phyloP scores from a whole-genome alignment of 1,140 invertebrate species.

The Drosophila bocki region DNA sequence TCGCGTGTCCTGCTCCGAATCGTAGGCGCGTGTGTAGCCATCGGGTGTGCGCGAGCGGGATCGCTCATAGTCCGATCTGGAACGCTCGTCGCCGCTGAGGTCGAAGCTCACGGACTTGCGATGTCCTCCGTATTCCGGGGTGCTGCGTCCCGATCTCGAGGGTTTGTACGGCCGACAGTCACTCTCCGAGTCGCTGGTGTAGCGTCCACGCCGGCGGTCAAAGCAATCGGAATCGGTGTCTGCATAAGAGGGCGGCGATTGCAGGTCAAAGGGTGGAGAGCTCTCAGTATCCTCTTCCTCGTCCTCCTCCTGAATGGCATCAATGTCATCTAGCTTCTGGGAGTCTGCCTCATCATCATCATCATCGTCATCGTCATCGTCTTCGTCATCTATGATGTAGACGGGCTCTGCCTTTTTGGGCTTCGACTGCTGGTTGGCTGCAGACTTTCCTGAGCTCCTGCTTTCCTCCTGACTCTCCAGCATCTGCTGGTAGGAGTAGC shows the following conservation, averaged over 20 bases:
- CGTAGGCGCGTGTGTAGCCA: constrained; percentile 65
- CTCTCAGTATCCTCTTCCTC: constrained; percentile 58
- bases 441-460: constrained; percentile 5
- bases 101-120: constrained; percentile 84
- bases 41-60: constrained; percentile 75
- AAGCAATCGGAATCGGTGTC: constrained; percentile 78
- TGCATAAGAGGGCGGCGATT: constrained; percentile 67
- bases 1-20: constrained; percentile 79
- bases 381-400: constrained; percentile 79
- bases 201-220: constrained; percentile 64
- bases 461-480: constrained; percentile 53
- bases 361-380: constrained; percentile 62
- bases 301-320: constrained; percentile 60
- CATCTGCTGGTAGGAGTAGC: constrained; percentile 77
- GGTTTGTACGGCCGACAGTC: constrained; percentile 68
- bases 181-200: constrained; percentile 82
- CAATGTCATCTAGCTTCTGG: constrained; percentile 47
- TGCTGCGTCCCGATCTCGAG: constrained; percentile 73
- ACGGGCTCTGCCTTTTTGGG: constrained; percentile 75
- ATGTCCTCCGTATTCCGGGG: constrained; percentile 71
- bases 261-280: constrained; percentile 57
- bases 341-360: constrained; percentile 4
- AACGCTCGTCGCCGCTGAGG: constrained; percentile 81
- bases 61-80: constrained; percentile 79
- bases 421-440: constrained; percentile 3